A percentile compares a stretch with the other conserved stretches of the same genome.
Evolutionary conservation across 2,113 vertebrate species (phyloP).

Genomic region (Tachuris rubrigastra): DNA sequence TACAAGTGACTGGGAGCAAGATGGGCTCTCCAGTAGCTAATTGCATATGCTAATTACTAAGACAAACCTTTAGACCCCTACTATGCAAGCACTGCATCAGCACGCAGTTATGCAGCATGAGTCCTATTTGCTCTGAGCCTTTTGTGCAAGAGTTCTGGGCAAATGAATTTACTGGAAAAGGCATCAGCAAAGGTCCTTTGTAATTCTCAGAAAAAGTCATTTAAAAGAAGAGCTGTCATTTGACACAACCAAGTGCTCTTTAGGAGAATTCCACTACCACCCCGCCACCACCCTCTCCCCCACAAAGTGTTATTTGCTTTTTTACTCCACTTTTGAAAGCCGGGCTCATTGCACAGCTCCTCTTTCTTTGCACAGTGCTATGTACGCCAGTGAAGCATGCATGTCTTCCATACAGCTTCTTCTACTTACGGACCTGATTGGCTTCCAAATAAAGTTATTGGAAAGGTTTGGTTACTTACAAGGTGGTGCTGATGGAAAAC

Average conservation of each 20-base stretch:
- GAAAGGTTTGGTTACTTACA: background rate
- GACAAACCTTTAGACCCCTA: background rate
- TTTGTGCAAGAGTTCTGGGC: background rate
- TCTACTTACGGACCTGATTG: background rate
- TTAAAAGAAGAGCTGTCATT: background rate
- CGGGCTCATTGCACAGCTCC: background rate
- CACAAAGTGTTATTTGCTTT: background rate
- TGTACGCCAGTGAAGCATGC: background rate
- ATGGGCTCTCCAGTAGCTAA: background rate
- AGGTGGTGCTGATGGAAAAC: background rate
- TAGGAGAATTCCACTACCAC: background rate
- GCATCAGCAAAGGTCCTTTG: background rate
- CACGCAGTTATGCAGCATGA: background rate
- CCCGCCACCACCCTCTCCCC: accelerated
- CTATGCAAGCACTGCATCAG: background rate
- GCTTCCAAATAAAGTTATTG: background rate
- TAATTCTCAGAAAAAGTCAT: background rate
- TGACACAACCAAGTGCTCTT: background rate
- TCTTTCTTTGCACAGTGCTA: background rate
- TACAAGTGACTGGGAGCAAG: background rate
- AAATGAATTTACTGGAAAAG: background rate
- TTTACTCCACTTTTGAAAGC: background rate
- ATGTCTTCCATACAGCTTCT: background rate
- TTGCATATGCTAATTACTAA: background rate
- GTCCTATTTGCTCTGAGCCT: background rate